phyloP scores from a whole-genome alignment of 2,797 vertebrate species.

The Argya squamiceps region DNA sequence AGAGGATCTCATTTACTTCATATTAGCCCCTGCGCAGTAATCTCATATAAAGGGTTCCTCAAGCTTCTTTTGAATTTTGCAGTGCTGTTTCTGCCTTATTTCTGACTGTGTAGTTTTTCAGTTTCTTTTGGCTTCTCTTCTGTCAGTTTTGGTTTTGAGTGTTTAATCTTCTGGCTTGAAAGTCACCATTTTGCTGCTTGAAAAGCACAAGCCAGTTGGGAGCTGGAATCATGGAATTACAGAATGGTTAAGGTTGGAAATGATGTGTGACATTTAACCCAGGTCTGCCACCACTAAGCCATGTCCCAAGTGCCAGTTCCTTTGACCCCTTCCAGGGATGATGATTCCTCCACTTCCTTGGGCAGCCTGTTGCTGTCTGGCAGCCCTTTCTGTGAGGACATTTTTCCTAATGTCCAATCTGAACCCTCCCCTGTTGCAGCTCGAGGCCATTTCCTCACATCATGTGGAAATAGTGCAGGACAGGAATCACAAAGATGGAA shows the following conservation, averaged over 20 bases:
- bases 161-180: not conserved
- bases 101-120: not conserved
- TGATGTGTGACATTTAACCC: fast-evolving
- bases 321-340: not conserved
- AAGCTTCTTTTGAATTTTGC: not conserved
- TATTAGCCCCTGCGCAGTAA: not conserved
- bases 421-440: not conserved
- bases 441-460: not conserved
- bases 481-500: not conserved
- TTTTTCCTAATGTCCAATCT: not conserved
- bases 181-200: not conserved
- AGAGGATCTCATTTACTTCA: not conserved
- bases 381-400: no score
- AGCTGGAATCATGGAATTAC: not conserved
- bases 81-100: not conserved
- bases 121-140: not conserved
- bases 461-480: not conserved
- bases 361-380: no score
- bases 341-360: not conserved
- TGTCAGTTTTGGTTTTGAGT: not conserved
- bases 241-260: not conserved
- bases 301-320: not conserved
- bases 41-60: not conserved
- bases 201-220: not conserved
- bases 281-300: not conserved